Evolutionary conservation across 2,888 invertebrate genomes (phyloP), one percentile per base, ranked within the genome.

Genomic region (Drosophila yooni): DNA sequence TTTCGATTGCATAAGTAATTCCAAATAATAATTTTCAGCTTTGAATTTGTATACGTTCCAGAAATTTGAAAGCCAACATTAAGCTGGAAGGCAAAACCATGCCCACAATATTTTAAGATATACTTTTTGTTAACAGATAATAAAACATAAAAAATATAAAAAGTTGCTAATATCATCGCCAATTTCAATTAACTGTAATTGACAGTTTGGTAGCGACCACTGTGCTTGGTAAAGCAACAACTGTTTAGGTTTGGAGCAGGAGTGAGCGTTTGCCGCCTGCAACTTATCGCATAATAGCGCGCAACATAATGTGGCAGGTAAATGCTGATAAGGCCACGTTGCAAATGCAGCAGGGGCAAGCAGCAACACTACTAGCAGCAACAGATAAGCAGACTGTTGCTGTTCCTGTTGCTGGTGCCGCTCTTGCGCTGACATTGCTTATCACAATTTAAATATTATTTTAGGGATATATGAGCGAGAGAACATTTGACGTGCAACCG

Each of bases 361-460:
- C 56, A 34, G 33, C 33, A 33, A 38, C 33, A n/a, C 52, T 43
- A 38, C 25, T 33, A 38, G 10, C 31, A 43, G 48, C 29, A 53
- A 38, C 70, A 76, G 88, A 91, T 89, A 90, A 89, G 76, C 36
- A 29, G 64, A 57, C 61, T 43, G 36, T 52, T 31, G 38, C 50
- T 50, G 25, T 36, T 40, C 18, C 38, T 38, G 38, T 58, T 40
- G 70, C 54, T 25, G 62, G 33, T 69, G 64, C 58, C 71, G 54
- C 67, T 82, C 73, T 66, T 79, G 68, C 65, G 78, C 75, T 73
- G 68, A 62, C 69, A 53, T 60, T 27, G 64, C 72, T 78, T 90
- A 89, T 89, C 89, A 81, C 53, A 78, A 79, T 81, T 88, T 81
- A 90, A 91, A 89, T 89, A 89, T 89, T 89, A 79, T 78, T 84